phyloP scores from a whole-genome alignment of 2,888 invertebrate species.

The Yponomeuta evonymella region DNA sequence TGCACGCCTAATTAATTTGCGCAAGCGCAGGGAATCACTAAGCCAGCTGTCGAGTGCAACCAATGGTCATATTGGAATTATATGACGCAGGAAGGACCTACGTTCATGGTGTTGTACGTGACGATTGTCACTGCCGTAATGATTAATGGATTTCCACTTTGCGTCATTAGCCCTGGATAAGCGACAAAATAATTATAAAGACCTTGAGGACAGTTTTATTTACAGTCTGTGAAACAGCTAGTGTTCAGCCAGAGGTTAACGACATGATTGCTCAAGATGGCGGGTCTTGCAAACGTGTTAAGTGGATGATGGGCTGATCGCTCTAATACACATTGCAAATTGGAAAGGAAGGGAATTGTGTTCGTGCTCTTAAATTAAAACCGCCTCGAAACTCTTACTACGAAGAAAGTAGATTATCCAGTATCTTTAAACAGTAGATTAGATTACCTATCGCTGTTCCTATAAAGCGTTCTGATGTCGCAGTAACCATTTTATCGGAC shows the following conservation, averaged over 20 bases:
- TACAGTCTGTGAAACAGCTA: conserved; percentile 19
- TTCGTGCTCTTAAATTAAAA: conserved; percentile 4
- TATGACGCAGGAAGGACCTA: conserved; percentile 36
- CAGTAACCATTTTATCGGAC: conserved; percentile 20
- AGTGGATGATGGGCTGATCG: conserved; percentile 59
- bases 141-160: not conserved
- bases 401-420: not conserved
- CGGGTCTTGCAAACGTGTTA: conserved; percentile 62
- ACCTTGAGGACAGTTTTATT: not conserved
- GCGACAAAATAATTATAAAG: not conserved
- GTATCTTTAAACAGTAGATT: conserved; percentile 5
- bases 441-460: conserved; percentile 14
- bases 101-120: not conserved
- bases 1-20: conserved; percentile 52
- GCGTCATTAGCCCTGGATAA: conserved; percentile 10
- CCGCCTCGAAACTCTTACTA: not conserved
- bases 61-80: conserved; percentile 49
- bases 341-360: conserved; percentile 1
- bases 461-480: conserved; percentile 12
- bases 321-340: conserved; percentile 29
- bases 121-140: not conserved
- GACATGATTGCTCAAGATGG: conserved; percentile 67
- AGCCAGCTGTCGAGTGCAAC: conserved; percentile 55
- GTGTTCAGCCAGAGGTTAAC: conserved; percentile 53
- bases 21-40: conserved; percentile 54